Evolutionary conservation across 1,140 invertebrate species (phyloP), one percentile per base, ranked within the genome.

Genomic region (Calephelis nemesis): DNA sequence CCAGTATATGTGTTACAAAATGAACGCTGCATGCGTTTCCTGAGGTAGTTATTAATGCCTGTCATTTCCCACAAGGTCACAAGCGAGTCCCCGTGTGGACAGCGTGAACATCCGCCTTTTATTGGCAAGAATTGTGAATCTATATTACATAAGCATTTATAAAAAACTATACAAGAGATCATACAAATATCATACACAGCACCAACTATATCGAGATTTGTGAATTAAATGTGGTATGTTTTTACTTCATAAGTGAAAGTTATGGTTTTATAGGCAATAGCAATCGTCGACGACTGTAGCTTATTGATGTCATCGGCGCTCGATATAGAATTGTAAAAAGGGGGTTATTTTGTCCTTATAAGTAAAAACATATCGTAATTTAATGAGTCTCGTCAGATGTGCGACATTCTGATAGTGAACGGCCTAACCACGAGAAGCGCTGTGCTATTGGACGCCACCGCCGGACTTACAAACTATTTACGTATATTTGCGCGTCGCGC

Each of bases 391-490:
- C 52, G 52, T 58, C 15, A 11, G 52, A 11, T 12, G 52, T 30
- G 19, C 30, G 52, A 19, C 12, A 39, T 19, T 10, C 8, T 12
- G 19, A 39, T 39, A 15, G 11, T 58, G 52, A 58, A 58, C 10
- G 13, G 52, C 52, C 30, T 58, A 39, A 54, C 10, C 52, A 58
- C 70, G 74, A 76, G 74, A 75, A 77, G 73, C 74, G 76, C 71
- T 73, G 76, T 73, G 76, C 73, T 68, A 68, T 74, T 69, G 73
- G 77, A 76, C 72, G 74, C 74, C 73, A 70, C 78, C 75, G 78
- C 69, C 78, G 79, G 66, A 76, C 77, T 81, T 82, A 82, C 65
- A 73, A 64, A 77, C 82, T 86, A 88, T 90, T 87, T 58, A 88
- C 87, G 87, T 88, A 85, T 85, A 82, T 83, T 65, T 70, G 70